Evolutionary conservation across 2,113 vertebrate species (phyloP).

Genomic region (Ancistrus triradiatus): DNA sequence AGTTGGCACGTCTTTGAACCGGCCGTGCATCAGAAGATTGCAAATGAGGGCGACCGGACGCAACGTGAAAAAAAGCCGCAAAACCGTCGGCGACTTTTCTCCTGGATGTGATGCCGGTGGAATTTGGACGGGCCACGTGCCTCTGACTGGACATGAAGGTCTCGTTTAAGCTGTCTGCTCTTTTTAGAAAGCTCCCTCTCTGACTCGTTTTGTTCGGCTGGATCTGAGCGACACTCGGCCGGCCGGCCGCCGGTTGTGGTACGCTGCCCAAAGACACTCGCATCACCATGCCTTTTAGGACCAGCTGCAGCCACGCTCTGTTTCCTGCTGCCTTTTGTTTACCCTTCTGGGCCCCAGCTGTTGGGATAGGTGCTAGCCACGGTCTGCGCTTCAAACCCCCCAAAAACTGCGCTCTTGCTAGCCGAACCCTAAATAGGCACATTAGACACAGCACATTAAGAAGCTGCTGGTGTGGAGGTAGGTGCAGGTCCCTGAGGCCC

Average conservation of each 20-base stretch:
- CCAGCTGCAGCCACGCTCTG: conserved; percentile 67
- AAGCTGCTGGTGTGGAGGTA: conserved; percentile 68
- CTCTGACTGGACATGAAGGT: not conserved
- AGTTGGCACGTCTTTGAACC: conserved; percentile 58
- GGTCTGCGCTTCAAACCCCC: conserved; percentile 44
- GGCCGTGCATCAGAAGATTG: conserved; percentile 54
- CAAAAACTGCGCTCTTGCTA: conserved; percentile 67
- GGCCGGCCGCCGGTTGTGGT: conserved; percentile 43
- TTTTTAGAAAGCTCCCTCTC: not conserved
- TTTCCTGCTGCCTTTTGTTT: conserved; percentile 74
- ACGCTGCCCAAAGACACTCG: conserved; percentile 57
- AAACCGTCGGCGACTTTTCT: conserved; percentile 42
- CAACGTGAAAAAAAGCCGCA: conserved; percentile 29
- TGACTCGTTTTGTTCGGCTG: not conserved
- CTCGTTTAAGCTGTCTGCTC: not conserved
- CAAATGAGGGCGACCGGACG: conserved; percentile 54
- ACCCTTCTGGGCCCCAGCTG: conserved; percentile 71
- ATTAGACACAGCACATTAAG: conserved; percentile 77
- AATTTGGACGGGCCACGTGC: no score
- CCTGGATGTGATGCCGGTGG: no score
- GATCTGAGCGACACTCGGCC: conserved; percentile 1
- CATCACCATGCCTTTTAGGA: conserved; percentile 59
- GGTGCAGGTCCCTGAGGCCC: conserved; percentile 57
- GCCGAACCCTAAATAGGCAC: conserved; percentile 72
- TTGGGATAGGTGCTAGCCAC: conserved; percentile 69